phyloP scores from a whole-genome alignment of 2,888 invertebrate species.

The Mythimna albipuncta region DNA sequence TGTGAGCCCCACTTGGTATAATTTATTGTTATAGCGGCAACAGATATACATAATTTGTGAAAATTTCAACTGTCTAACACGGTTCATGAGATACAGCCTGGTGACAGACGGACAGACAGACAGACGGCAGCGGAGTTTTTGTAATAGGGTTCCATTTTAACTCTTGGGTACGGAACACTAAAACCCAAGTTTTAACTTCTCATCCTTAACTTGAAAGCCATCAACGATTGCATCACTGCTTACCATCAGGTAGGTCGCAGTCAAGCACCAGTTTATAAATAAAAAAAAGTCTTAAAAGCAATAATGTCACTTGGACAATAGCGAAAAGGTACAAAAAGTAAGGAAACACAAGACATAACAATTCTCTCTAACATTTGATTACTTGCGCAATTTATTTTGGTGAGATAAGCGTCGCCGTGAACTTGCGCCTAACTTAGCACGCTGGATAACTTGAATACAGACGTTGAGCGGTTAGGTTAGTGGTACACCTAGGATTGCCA shows the following conservation, averaged over 20 bases:
- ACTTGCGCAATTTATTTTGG: conserved; percentile 76
- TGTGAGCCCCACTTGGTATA: too few species aligned
- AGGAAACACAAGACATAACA: conserved; percentile 42
- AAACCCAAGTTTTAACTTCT: neutral
- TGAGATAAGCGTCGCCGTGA: conserved; percentile 73
- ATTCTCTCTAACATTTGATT: conserved; percentile 62
- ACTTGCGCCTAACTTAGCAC: conserved; percentile 71
- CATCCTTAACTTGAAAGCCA: conserved; percentile 9
- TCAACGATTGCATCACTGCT: neutral
- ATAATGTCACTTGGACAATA: conserved; percentile 45
- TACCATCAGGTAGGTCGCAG: too few species aligned
- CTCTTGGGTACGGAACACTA: too few species aligned
- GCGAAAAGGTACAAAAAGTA: conserved; percentile 18
- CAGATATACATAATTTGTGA: too few species aligned
- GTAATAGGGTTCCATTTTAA: too few species aligned
- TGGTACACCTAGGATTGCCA: conserved; percentile 11
- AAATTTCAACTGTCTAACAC: too few species aligned
- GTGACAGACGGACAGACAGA: too few species aligned
- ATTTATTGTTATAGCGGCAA: too few species aligned
- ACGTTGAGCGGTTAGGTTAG: conserved; percentile 53
- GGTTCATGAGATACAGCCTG: too few species aligned
- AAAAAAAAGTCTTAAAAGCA: neutral
- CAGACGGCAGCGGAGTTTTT: too few species aligned
- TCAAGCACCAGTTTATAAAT: too few species aligned
- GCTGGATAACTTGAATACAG: conserved; percentile 70